phyloP scores from a whole-genome alignment of 2,888 invertebrate genomes.

The Melieria picta region DNA sequence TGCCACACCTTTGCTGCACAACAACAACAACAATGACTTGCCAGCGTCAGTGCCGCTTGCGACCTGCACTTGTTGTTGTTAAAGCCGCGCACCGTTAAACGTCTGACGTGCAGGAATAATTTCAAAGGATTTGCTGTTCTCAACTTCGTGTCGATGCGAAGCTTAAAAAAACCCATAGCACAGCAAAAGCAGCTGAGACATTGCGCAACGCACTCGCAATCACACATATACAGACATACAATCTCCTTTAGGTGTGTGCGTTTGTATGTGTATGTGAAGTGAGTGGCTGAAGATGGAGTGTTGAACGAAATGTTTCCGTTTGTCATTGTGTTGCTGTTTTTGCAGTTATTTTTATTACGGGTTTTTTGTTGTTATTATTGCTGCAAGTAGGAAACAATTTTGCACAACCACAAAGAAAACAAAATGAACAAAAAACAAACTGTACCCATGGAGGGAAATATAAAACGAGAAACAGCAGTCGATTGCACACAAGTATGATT shows the following conservation, averaged over 20 bases:
- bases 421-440: too few relatives aligned
- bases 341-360: too few relatives aligned
- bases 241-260: slow-evolving; percentile 9
- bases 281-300: neutral
- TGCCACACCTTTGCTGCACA: neutral
- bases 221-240: slow-evolving; percentile 3
- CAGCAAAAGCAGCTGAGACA: neutral
- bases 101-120: slow-evolving; percentile 1
- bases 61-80: neutral
- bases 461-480: neutral
- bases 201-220: neutral
- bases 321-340: neutral
- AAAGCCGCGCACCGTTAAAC: neutral
- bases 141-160: slow-evolving; percentile 12
- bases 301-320: neutral
- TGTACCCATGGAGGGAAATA: neutral
- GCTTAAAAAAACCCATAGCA: neutral
- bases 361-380: too few relatives aligned
- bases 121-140: slow-evolving; percentile 19
- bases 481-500: neutral
- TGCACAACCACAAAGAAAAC: neutral
- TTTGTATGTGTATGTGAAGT: slow-evolving; percentile 5
- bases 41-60: too few relatives aligned
- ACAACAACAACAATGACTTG: too few relatives aligned
- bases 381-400: neutral